phyloP scores from a whole-genome alignment of 2,113 vertebrate species.

The Corythornis madagascariensis region DNA sequence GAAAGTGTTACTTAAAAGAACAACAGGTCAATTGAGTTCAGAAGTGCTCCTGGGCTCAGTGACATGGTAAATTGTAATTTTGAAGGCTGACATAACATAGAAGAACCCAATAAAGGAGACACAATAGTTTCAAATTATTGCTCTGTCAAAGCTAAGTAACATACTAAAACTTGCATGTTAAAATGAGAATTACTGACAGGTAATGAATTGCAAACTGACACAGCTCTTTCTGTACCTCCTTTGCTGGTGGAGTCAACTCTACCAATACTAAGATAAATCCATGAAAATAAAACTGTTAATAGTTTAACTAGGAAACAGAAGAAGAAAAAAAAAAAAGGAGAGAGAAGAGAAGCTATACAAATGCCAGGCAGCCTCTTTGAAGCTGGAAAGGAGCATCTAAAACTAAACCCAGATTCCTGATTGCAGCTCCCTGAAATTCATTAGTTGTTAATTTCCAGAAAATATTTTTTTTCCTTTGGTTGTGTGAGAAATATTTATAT shows the following conservation, averaged over 20 bases:
- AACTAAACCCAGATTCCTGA: not conserved
- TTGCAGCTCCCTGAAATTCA: not conserved
- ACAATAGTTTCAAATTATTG: constrained; percentile 6
- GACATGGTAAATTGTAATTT: not conserved
- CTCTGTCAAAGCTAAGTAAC: constrained; percentile 41
- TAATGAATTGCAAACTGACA: not conserved
- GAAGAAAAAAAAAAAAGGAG: not conserved
- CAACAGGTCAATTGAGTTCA: constrained; percentile 24
- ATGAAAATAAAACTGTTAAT: not conserved
- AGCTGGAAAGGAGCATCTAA: not conserved
- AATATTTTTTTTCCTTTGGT: not conserved
- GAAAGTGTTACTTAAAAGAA: constrained; percentile 21
- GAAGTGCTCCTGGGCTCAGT: constrained; percentile 21
- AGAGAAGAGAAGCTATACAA: not conserved
- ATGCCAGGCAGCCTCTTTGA: not conserved
- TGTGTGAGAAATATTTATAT: not conserved
- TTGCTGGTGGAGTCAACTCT: not conserved
- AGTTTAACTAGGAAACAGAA: not conserved
- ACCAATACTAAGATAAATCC: not conserved
- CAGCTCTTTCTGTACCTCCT: not conserved
- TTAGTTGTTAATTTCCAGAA: not conserved
- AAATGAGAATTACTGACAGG: constrained; percentile 17
- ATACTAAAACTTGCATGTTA: not conserved
- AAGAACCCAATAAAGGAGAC: not conserved
- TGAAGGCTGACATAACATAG: constrained; percentile 7